These are phyloP conservation scores for Ceratoteleas bidentatus DNA, from an alignment of 1,140 invertebrate species.

Conservation along the genomic window DNA sequence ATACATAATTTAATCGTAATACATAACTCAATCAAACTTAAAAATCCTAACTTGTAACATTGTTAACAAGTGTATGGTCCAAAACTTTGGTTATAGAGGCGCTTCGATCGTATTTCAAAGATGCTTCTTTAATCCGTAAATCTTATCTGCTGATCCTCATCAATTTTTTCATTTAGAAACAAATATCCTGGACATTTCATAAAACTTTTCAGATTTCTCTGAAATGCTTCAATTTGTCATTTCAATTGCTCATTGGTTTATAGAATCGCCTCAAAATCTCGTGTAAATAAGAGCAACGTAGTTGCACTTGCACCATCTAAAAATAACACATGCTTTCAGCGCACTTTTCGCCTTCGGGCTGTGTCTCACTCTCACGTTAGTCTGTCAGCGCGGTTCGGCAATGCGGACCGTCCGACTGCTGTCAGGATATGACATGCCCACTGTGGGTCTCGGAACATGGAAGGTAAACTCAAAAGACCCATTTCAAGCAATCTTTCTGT, in stretches of 20 bases:
- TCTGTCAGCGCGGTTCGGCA: constrained; percentile 50
- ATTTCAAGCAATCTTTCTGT: not conserved
- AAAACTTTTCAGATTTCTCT: too few relatives aligned
- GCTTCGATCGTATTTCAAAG: too few relatives aligned
- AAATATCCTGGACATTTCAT: too few relatives aligned
- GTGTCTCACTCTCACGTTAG: constrained; percentile 46
- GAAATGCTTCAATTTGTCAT: too few relatives aligned
- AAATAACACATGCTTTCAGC: constrained; percentile 67
- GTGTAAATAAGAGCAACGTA: not conserved
- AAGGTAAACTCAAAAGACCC: constrained; percentile 81
- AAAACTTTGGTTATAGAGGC: too few relatives aligned
- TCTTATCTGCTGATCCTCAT: too few relatives aligned
- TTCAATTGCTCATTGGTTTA: not conserved
- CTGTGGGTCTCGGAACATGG: constrained; percentile 90
- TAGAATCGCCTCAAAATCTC: not conserved
- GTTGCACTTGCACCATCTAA: constrained; percentile 23
- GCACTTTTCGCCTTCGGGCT: constrained; percentile 56
- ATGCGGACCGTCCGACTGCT: constrained; percentile 72
- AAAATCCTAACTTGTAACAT: too few relatives aligned
- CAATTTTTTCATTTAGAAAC: too few relatives aligned
- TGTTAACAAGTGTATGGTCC: too few relatives aligned
- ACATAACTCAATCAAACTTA: too few relatives aligned
- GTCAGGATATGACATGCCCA: constrained; percentile 85
- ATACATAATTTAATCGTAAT: too few relatives aligned
- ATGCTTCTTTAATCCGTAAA: too few relatives aligned